Evolutionary conservation across 2,797 vertebrate genomes (phyloP).

Genomic region (Gallirallus australis): DNA sequence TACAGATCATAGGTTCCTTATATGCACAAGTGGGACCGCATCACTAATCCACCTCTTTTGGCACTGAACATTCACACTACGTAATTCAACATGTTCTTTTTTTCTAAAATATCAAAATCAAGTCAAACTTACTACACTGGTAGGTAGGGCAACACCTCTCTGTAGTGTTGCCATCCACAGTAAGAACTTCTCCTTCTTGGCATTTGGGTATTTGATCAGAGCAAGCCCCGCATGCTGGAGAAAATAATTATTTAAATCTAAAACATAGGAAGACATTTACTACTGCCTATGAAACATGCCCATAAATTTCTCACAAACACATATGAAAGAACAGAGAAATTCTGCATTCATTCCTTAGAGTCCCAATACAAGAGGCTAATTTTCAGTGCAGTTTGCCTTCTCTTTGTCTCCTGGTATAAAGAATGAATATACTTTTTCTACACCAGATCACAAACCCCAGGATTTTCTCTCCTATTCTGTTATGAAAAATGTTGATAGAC

Average conservation of each 20-base stretch:
- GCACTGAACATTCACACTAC: not conserved
- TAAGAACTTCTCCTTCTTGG: slow-evolving; percentile 88
- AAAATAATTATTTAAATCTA: slow-evolving; percentile 1
- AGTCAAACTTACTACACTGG: slow-evolving; percentile 88
- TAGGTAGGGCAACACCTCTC: slow-evolving; percentile 92
- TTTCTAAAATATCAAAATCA: not conserved
- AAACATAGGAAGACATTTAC: not conserved
- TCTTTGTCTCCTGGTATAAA: not conserved
- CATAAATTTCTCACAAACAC: not conserved
- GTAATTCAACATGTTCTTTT: not conserved
- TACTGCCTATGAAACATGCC: not conserved
- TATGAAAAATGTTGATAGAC: not conserved
- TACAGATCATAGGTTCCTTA: not conserved
- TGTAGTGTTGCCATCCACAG: slow-evolving; percentile 85
- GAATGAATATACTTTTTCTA: not conserved
- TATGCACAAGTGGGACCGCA: not conserved
- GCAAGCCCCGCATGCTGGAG: slow-evolving; percentile 87
- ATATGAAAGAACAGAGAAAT: not conserved
- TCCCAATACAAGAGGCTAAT: not conserved
- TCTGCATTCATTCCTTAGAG: not conserved
- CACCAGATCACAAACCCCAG: not conserved
- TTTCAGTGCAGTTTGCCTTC: not conserved
- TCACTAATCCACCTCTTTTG: not conserved
- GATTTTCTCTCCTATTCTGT: not conserved
- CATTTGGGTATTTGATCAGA: slow-evolving; percentile 83